Conservation (phyloP, 2,888 invertebrate genomes). For the Drosophila cyrtoloma region DNA sequence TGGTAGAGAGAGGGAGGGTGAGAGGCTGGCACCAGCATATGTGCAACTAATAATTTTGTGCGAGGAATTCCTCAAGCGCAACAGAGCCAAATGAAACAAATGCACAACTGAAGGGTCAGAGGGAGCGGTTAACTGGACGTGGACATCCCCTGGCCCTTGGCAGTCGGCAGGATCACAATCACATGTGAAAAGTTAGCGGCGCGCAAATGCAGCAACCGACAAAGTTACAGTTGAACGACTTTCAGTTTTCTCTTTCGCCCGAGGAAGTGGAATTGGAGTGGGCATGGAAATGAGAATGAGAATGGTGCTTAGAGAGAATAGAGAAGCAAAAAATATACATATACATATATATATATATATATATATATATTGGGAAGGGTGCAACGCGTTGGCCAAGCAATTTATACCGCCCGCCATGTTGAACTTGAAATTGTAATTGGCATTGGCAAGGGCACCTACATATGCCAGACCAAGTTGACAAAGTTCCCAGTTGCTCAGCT, state of each 20-base stretch:
- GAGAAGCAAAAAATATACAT: background rate
- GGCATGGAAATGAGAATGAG: slow-evolving; percentile 8
- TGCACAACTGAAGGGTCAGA: slow-evolving; percentile 12
- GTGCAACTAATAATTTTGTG: slow-evolving; percentile 81
- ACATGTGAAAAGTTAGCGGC: slow-evolving; percentile 78
- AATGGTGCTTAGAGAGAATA: slow-evolving; percentile 17
- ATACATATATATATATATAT: background rate
- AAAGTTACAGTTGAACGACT: slow-evolving; percentile 73
- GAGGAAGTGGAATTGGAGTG: slow-evolving; percentile 23
- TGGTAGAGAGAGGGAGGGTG: slow-evolving; percentile 1
- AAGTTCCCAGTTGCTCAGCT: slow-evolving; percentile 19
- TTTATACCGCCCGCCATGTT: slow-evolving; percentile 81
- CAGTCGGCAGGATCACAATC: slow-evolving; percentile 56
- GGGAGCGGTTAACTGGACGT: slow-evolving; percentile 29
- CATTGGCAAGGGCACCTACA: slow-evolving; percentile 83
- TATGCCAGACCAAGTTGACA: slow-evolving; percentile 53
- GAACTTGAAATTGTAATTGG: slow-evolving; percentile 83
- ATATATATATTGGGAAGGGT: slow-evolving; percentile 6
- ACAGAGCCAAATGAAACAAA: slow-evolving; percentile 56
- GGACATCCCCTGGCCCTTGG: slow-evolving; percentile 14
- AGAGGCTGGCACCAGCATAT: slow-evolving; percentile 65
- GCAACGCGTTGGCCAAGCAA: slow-evolving; percentile 44
- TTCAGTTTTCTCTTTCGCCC: slow-evolving; percentile 47
- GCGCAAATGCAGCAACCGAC: slow-evolving; percentile 48
- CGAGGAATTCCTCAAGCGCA: slow-evolving; percentile 79